Percentiles rank a stretch among this genome's conserved stretches.
These are phyloP conservation scores for Callimorpha dominula DNA, from an alignment of 2,888 invertebrate genomes.

Conservation along the genomic window DNA sequence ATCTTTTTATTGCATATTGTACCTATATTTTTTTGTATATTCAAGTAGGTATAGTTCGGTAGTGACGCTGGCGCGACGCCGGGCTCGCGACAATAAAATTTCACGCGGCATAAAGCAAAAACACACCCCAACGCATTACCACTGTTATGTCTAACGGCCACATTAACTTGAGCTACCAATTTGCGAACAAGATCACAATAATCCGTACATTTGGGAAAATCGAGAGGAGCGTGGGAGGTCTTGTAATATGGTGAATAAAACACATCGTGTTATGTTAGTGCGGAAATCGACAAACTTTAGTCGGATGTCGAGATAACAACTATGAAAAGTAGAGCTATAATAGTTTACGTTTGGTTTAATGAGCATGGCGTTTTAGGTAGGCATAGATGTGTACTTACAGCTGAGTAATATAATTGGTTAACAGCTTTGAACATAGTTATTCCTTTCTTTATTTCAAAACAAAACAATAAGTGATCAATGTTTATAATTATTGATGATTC, in stretches of 20 bases:
- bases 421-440: neutral
- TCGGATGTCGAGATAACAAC: slow-evolving; percentile 76
- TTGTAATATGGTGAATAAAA: slow-evolving; percentile 65
- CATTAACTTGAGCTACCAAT: slow-evolving; percentile 58
- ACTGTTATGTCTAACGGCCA: slow-evolving; percentile 73
- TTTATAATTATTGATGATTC: too few relatives aligned
- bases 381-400: neutral
- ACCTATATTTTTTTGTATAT: neutral
- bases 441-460: too few relatives aligned
- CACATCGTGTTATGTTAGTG: slow-evolving; percentile 78
- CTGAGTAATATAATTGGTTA: slow-evolving; percentile 1
- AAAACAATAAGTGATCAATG: too few relatives aligned
- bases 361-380: slow-evolving; percentile 33
- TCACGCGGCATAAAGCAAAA: slow-evolving; percentile 87
- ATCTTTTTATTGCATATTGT: neutral
- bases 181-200: slow-evolving; percentile 36
- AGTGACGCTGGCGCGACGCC: slow-evolving; percentile 53
- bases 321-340: slow-evolving; percentile 78
- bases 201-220: slow-evolving; percentile 20
- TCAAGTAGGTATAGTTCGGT: slow-evolving; percentile 30
- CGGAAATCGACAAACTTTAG: slow-evolving; percentile 79
- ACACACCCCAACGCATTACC: slow-evolving; percentile 83
- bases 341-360: slow-evolving; percentile 52
- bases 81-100: slow-evolving; percentile 82
- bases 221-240: slow-evolving; percentile 50